phyloP scores from a whole-genome alignment of 2,888 invertebrate genomes.

The Sympetrum striolatum region DNA sequence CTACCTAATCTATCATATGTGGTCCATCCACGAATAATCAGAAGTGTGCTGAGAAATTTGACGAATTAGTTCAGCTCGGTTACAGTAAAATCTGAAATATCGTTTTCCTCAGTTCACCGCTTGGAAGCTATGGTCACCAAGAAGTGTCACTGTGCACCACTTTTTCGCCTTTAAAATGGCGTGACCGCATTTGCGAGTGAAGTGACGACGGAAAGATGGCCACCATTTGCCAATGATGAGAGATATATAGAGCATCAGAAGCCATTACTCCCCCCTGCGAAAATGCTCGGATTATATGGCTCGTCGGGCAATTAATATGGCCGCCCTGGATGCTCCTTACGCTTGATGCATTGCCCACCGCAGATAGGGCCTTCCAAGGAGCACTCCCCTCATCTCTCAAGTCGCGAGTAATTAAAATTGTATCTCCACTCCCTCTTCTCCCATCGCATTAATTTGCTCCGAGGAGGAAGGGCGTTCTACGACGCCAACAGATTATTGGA shows the following conservation, averaged over 20 bases:
- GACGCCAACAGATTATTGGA: background rate
- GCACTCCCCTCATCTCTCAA: background rate
- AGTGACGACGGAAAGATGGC: background rate
- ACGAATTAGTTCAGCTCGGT: too few relatives aligned
- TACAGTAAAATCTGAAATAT: too few relatives aligned
- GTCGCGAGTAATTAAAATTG: constrained; percentile 14
- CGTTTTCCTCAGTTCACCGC: too few relatives aligned
- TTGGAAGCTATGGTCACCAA: too few relatives aligned
- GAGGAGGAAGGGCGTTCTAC: background rate
- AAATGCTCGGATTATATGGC: background rate
- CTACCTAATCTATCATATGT: too few relatives aligned
- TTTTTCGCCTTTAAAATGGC: too few relatives aligned
- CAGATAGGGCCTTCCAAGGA: background rate
- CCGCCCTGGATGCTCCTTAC: background rate
- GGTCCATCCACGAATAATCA: too few relatives aligned
- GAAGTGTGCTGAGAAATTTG: too few relatives aligned
- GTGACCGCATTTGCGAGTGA: background rate
- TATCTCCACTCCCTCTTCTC: background rate
- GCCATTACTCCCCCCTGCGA: background rate
- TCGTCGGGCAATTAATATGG: background rate
- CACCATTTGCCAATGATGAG: background rate
- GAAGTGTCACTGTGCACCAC: too few relatives aligned
- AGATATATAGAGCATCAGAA: background rate
- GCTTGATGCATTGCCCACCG: background rate
- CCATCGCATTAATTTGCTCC: constrained; percentile 1